Evolutionary conservation across 2,888 invertebrate species (phyloP), one percentile per base, ranked within the genome.

Genomic region (Tetragonisca angustula): DNA sequence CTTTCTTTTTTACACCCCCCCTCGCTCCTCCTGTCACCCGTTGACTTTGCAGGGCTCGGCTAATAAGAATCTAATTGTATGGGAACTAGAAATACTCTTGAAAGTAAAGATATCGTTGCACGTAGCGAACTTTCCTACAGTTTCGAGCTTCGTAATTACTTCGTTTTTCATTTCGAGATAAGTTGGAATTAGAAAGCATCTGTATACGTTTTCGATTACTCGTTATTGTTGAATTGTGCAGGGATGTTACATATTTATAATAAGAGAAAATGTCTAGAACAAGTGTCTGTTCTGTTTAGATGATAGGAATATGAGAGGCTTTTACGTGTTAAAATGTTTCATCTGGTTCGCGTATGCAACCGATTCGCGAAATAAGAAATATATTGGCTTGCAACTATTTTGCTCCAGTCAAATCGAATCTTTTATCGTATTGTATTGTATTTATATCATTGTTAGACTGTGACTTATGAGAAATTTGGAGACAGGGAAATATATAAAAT

Each of bases 61-160:
- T 91, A 88, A 92, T 92, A 87, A 87, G 87, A 86, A 87, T 91
- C 90, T 90, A 86, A 92, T 92, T 89, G 88, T 85, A 85, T 91
- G 89, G 88, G 91, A 91, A 91, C 27, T 21, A 54, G 11, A 54
- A 27, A 52, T 27, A 27, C 21, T 43, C 21, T n/a, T 4, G 15
- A 15, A 17, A 24, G 24, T 67, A 24, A 17, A 24, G 15, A n/a
- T 64, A 49, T 67, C 6, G 17, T 5, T 36, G 6, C 5, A 21
- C 9, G 13, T 15, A 36, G 24, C 13, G 13, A 64, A 17, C 17
- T 61, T 24, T 0, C 4, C 2, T 15, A n/a, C 24, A 11, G 13
- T n/a, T n/a, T 59, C 56, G 5, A 56, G 56, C n/a, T 5, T 2
- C 15, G n/a, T n/a, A 2, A 5, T 59, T 13, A n/a, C 5, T 5